Base-by-base conservation (phyloP, 2,113 vertebrate genomes). In the Ciconia stormi region DNA sequence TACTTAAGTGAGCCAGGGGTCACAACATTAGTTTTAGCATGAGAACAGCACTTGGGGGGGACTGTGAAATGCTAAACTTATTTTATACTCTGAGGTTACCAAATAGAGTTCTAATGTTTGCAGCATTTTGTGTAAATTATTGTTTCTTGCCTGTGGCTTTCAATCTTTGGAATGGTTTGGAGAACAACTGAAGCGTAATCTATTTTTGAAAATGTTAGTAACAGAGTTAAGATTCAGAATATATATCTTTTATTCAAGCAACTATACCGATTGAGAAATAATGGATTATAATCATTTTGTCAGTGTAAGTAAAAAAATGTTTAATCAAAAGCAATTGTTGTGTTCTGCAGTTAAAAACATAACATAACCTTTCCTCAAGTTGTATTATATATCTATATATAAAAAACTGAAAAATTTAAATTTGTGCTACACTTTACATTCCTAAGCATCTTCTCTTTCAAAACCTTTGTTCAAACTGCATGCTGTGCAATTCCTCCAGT, bases 131-230 rank as follows among this genome's bases (percentile, higher is more conserved):
- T 91, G n/a, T 78, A 74, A 83, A 78, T 74, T 71, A 74, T 36
- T 93, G 13, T 62, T 83, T 89, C 59, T 92, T 63, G 38, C 47
- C 38, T 80, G 7, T 88, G 76, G n/a, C 55, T 92, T 92, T 93
- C 56, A 92, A 29, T 92, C 61, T 63, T 61, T 63, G 6, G 14
- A 91, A 74, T 69, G 3, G 4, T 69, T 89, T 87, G 36, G 56
- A 84, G 19, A 89, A 84, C 21, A 74, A 44, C 0, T 81, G 67
- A 69, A 72, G 44, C 4, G 0, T 82, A 87, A 87, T 71, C 4
- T 63, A 13, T 56, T 86, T 93, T 67, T 79, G 18, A 46, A 93
- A 84, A 61, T 82, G 34, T 82, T 87, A 40, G 21, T 61, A 80
- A 73, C 12, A 61, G 44, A 56, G 19, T 84, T 78, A 84, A 77